Evolutionary conservation across 2,888 invertebrate species (phyloP).

Genomic region (Apocheima hispidaria): DNA sequence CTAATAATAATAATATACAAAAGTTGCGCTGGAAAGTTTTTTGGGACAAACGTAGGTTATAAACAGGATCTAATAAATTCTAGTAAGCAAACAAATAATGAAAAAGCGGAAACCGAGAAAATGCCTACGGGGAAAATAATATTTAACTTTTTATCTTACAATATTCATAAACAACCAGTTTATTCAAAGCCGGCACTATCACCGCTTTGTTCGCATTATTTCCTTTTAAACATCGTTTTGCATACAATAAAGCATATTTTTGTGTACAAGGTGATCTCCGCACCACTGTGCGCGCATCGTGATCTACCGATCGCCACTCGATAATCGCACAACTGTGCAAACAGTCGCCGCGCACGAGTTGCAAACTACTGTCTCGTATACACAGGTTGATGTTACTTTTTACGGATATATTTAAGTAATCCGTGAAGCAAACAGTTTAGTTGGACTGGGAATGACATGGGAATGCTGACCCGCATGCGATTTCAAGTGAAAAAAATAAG

Average conservation of each 20-base stretch:
- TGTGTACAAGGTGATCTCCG: conserved; percentile 38
- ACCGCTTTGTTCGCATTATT: conserved; percentile 35
- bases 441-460: too few relatives aligned
- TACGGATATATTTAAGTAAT: background rate
- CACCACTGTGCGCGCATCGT: conserved; percentile 50
- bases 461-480: too few relatives aligned
- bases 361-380: conserved; percentile 46
- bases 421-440: too few relatives aligned
- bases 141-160: background rate
- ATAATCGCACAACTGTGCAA: conserved; percentile 71
- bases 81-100: too few relatives aligned
- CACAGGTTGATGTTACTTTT: conserved; percentile 48
- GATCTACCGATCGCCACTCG: conserved; percentile 65
- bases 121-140: background rate
- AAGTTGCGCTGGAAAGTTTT: too few relatives aligned
- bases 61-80: too few relatives aligned
- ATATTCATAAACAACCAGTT: conserved; percentile 5
- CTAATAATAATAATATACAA: too few relatives aligned
- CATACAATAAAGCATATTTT: conserved; percentile 48
- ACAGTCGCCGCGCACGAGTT: conserved; percentile 69
- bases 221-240: conserved; percentile 42
- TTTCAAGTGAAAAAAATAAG: too few relatives aligned
- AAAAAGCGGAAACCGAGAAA: background rate
- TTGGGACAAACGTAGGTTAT: too few relatives aligned
- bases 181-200: background rate